Conservation (phyloP, 2,797 vertebrate genomes). For the Coregonus suidteri region DNA sequence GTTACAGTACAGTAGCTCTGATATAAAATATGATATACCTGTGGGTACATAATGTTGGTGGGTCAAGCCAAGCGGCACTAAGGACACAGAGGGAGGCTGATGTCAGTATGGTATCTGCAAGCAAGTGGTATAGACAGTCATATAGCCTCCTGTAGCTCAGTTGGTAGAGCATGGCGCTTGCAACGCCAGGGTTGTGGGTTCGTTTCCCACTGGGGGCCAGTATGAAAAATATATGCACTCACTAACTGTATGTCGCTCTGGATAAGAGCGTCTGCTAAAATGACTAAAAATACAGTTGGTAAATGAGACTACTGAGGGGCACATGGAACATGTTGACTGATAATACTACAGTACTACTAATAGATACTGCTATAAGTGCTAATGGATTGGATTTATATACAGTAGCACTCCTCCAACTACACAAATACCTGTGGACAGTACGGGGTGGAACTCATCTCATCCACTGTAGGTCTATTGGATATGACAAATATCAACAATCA, state of each 20-base stretch:
- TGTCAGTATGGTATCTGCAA: neutral
- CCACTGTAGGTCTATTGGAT: neutral
- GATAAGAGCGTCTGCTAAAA: too few species aligned
- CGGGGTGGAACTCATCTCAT: neutral
- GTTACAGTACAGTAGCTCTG: neutral
- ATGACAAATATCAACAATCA: neutral
- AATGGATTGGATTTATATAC: neutral
- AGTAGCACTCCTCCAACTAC: neutral
- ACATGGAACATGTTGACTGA: neutral
- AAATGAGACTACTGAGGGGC: neutral
- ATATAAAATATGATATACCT: conserved; percentile 41
- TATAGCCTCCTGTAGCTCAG: neutral
- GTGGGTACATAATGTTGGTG: conserved; percentile 37
- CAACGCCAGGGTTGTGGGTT: too few species aligned
- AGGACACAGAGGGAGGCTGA: conserved; percentile 25
- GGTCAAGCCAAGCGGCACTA: conserved; percentile 48
- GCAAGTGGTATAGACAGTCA: neutral
- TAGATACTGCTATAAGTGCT: neutral
- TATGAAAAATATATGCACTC: too few species aligned
- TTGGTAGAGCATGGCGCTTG: too few species aligned
- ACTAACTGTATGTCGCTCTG: too few species aligned
- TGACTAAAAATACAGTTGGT: neutral
- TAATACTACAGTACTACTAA: too few species aligned
- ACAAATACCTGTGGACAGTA: neutral
- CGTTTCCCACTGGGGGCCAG: too few species aligned